Evolutionary conservation across 2,113 vertebrate genomes (phyloP).

Genomic region (Felis chaus): DNA sequence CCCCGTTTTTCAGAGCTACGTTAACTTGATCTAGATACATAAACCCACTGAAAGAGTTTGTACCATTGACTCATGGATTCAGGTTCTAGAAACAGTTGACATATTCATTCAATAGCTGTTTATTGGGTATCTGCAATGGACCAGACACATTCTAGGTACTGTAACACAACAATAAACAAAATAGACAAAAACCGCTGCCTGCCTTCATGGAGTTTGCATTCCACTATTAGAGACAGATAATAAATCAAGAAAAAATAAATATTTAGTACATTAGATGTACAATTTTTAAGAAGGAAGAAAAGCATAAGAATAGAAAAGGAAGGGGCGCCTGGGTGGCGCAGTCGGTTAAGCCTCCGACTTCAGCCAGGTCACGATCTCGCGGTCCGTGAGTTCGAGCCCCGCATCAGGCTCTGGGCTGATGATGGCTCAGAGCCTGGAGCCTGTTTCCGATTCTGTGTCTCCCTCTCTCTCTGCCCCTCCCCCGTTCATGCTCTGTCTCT

Average conservation of each 20-base stretch:
- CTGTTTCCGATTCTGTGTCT: too few relatives aligned
- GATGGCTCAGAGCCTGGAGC: too few relatives aligned
- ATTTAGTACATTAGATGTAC: not conserved
- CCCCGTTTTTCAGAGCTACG: not conserved
- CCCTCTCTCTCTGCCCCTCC: too few relatives aligned
- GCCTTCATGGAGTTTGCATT: not conserved
- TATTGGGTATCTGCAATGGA: not conserved
- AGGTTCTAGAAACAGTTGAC: not conserved
- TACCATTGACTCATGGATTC: not conserved
- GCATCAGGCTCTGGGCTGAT: too few relatives aligned
- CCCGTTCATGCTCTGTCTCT: too few relatives aligned
- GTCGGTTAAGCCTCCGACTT: too few relatives aligned
- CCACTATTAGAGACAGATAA: not conserved
- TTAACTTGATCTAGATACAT: not conserved
- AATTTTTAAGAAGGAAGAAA: conserved; percentile 6
- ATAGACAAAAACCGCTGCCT: not conserved
- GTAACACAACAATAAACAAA: not conserved
- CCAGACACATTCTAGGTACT: not conserved
- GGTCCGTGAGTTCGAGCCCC: too few relatives aligned
- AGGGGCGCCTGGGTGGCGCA: too few relatives aligned
- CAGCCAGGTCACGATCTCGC: too few relatives aligned
- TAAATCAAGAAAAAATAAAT: not conserved
- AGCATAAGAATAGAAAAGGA: not conserved
- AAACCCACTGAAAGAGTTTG: not conserved
- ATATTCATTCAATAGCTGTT: not conserved